Percentiles rank a stretch among this genome's conserved stretches.
Evolutionary conservation across 2,888 invertebrate species (phyloP).

Genomic region (Zaprionus bogoriensis): DNA sequence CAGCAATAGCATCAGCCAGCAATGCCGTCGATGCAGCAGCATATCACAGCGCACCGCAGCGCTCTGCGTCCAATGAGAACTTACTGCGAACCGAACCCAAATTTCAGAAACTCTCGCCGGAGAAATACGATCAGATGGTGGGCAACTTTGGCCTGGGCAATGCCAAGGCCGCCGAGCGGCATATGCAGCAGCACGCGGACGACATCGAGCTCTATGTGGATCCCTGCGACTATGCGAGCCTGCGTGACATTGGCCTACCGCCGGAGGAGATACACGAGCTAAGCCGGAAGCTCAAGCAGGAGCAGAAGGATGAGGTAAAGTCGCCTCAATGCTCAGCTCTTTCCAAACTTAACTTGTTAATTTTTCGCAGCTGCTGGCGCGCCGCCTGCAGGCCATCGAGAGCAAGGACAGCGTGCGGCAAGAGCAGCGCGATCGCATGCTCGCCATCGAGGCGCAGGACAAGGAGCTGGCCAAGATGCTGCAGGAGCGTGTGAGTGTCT

Average conservation of each 20-base stretch:
- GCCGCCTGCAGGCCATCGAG: slow-evolving; percentile 90
- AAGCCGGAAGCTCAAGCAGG: slow-evolving; percentile 86
- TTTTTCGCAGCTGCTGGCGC: slow-evolving; percentile 86
- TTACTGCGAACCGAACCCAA: slow-evolving; percentile 79
- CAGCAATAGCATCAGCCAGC: slow-evolving; percentile 30
- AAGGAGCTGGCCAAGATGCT: slow-evolving; percentile 90
- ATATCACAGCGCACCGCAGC: too few species aligned
- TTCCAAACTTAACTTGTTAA: too few species aligned
- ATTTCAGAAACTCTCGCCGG: slow-evolving; percentile 82
- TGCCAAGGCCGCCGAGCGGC: slow-evolving; percentile 60
- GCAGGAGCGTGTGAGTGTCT: slow-evolving; percentile 85
- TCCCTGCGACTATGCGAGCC: slow-evolving; percentile 79
- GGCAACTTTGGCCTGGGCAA: slow-evolving; percentile 66
- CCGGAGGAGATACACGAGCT: slow-evolving; percentile 85
- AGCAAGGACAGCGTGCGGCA: slow-evolving; percentile 85
- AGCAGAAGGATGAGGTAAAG: slow-evolving; percentile 88
- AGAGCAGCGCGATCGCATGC: slow-evolving; percentile 85
- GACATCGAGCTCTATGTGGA: slow-evolving; percentile 81
- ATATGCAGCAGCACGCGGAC: slow-evolving; percentile 76
- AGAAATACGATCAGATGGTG: slow-evolving; percentile 79
- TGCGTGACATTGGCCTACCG: slow-evolving; percentile 84
- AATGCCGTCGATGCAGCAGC: slow-evolving; percentile 32
- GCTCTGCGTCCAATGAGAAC: slow-evolving; percentile 77
- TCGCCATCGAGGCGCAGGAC: slow-evolving; percentile 91
- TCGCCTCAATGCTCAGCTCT: too few species aligned